These are phyloP conservation scores for Lophotis ruficrista DNA, from an alignment of 2,113 vertebrate genomes.

Conservation along the genomic window DNA sequence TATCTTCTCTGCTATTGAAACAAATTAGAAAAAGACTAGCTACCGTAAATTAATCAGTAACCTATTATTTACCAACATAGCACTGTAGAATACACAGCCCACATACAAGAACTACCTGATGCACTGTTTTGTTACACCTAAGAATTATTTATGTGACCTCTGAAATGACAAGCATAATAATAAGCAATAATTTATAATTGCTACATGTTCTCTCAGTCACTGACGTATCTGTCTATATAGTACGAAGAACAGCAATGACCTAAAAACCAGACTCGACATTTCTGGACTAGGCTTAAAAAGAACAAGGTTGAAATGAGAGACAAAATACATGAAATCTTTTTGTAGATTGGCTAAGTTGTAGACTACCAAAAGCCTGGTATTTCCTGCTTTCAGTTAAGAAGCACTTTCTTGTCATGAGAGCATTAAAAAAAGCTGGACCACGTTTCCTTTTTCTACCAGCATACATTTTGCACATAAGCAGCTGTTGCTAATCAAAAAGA, in stretches of 20 bases:
- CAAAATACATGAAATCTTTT: background rate
- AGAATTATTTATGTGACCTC: background rate
- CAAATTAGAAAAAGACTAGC: background rate
- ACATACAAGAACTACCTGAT: background rate
- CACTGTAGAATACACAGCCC: background rate
- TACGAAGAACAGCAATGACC: background rate
- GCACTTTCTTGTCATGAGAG: background rate
- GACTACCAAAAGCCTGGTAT: background rate
- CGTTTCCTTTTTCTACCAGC: background rate
- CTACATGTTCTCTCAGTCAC: background rate
- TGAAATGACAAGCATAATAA: background rate
- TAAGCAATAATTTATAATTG: background rate
- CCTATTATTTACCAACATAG: background rate
- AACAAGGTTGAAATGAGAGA: background rate
- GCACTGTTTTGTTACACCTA: background rate
- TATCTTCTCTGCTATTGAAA: background rate
- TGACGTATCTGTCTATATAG: background rate
- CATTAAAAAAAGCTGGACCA: background rate
- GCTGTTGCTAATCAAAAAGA: background rate
- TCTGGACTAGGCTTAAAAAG: background rate
- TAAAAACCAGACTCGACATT: background rate
- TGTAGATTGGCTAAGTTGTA: background rate
- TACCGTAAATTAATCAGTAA: background rate
- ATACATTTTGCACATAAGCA: background rate
- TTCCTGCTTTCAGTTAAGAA: background rate